Evolutionary conservation across 2,797 vertebrate genomes (phyloP), one percentile per base, ranked within the genome.

Genomic region (Xenopus petersii): DNA sequence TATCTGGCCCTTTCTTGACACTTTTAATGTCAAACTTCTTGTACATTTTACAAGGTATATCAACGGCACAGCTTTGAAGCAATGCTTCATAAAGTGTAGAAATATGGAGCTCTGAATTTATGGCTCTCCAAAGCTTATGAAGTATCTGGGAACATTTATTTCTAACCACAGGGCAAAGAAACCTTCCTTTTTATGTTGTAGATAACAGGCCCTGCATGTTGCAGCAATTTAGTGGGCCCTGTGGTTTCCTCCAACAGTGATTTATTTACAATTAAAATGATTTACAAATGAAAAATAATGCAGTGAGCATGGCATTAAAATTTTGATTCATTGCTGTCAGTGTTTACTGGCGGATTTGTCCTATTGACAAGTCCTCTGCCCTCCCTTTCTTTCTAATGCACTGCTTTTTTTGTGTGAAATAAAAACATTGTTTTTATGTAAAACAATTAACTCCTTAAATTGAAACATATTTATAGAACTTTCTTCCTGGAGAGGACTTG

Each of bases 201-300:
- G 75, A 72, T 77, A 63, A 55, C 56, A 55, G 69, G 33, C 33
- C 36, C 7, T 71, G 55, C 64, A 71, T 71, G 30, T 66, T 71
- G 26, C 75, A 77, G 56, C 16, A 30, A 42, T 30, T 30, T 30
- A 12, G 67, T 66, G 30, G 46, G 13, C 16, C 63, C 15, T 8
- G 42, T 61, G 33, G 16, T 76, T 66, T 49, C 16, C 33, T 47
- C 69, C 68, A 61, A 60, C 71, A 10, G 64, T 71, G 42, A 67
- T 60, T 76, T 76, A 70, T 58, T 59, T 71, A 71, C 75, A 66
- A 66, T 71, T 73, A 67, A 76, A 67, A 71, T 56, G 56, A 49
- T 66, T 76, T 66, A 61, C 62, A 36, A 59, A 26, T 64, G 47
- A 59, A 58, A 69, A 33, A 59, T 12, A 24, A 24, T 70, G 21